Evolutionary conservation across 2,113 vertebrate species (phyloP).

Genomic region (Nyctibius bracteatus): DNA sequence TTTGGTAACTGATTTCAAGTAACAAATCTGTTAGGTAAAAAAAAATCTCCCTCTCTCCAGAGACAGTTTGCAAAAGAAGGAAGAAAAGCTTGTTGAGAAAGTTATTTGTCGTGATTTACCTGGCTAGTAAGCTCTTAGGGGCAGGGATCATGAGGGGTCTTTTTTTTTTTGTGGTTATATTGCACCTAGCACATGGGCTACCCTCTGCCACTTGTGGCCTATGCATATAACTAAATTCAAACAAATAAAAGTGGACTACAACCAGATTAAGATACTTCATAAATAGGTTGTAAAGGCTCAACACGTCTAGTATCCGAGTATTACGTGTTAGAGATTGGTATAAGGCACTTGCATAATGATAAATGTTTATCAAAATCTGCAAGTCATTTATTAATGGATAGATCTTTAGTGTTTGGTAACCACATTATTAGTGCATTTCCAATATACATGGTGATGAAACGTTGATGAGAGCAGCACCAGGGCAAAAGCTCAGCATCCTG

Average conservation of each 20-base stretch:
- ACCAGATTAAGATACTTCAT: neutral
- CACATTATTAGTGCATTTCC: neutral
- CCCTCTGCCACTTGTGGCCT: neutral
- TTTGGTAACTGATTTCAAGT: constrained; percentile 11
- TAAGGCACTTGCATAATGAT: neutral
- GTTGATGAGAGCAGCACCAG: neutral
- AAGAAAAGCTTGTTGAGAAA: neutral
- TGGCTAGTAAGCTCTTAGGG: neutral
- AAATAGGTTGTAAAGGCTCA: neutral
- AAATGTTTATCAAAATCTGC: neutral
- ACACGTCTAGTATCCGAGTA: neutral
- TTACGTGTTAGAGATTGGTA: neutral
- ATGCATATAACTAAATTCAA: neutral
- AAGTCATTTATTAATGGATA: neutral
- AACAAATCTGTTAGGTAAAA: neutral
- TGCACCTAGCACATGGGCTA: neutral
- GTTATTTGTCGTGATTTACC: neutral
- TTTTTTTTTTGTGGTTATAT: neutral
- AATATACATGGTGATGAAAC: accelerated
- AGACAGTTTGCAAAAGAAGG: neutral
- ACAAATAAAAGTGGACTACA: neutral
- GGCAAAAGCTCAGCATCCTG: neutral
- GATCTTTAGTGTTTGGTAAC: neutral
- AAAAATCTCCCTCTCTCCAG: neutral
- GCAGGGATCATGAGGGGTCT: neutral